These are phyloP conservation scores for Apteryx owenii DNA, from an alignment of 2,113 vertebrate species.

Conservation along the genomic window DNA sequence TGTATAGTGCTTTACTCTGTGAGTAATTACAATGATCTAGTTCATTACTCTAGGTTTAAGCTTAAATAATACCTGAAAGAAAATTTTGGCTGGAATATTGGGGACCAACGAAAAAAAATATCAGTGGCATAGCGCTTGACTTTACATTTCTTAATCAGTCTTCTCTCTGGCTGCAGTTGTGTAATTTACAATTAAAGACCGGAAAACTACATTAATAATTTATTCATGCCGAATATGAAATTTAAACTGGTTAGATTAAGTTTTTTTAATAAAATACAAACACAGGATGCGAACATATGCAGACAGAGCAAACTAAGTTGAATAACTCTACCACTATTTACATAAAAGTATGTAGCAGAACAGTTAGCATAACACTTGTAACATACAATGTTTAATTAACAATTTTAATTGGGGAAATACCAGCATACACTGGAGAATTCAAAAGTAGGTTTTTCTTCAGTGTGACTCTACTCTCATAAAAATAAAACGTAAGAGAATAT, in stretches of 20 bases:
- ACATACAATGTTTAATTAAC: background rate
- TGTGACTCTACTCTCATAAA: background rate
- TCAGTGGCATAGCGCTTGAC: background rate
- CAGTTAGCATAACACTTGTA: background rate
- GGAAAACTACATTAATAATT: background rate
- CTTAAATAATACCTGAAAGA: background rate
- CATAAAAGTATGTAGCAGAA: background rate
- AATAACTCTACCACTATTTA: background rate
- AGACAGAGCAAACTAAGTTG: background rate
- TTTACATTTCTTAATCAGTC: background rate
- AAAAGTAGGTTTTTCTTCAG: background rate
- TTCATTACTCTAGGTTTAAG: background rate
- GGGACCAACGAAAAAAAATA: background rate
- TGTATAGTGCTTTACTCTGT: background rate
- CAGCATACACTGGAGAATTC: background rate
- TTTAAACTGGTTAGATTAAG: background rate
- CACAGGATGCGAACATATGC: background rate
- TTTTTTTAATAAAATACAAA: slow-evolving; percentile 12
- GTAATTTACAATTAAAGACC: background rate
- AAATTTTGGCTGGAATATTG: background rate
- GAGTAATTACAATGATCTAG: background rate
- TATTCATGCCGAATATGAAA: background rate
- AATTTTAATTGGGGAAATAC: background rate
- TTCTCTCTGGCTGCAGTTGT: background rate
- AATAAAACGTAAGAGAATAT: background rate